Percentiles rank a stretch among this genome's conserved stretches.
phyloP scores from a whole-genome alignment of 1,140 invertebrate genomes.

The Zophobas atratus region DNA sequence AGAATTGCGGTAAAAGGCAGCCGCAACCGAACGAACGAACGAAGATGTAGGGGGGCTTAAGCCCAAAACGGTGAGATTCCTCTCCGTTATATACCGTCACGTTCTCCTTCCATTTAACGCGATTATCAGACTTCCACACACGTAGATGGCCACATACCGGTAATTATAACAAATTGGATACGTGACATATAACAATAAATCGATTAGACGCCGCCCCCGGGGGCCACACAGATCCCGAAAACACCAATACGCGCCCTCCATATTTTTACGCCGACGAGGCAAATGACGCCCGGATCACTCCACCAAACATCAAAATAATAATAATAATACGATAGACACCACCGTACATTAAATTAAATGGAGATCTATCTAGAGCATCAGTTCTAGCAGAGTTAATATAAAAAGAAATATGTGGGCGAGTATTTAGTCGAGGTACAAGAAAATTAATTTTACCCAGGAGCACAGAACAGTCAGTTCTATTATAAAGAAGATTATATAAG shows the following conservation, averaged over 20 bases:
- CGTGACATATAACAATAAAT: slow-evolving; percentile 33
- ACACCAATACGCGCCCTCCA: not conserved
- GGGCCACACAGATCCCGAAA: not conserved
- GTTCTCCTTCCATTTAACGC: slow-evolving; percentile 15
- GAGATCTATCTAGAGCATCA: too few relatives aligned
- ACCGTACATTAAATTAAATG: too few relatives aligned
- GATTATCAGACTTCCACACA: slow-evolving; percentile 11
- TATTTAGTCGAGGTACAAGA: too few relatives aligned
- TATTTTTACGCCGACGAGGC: too few relatives aligned
- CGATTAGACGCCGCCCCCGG: slow-evolving; percentile 22
- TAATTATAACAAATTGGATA: slow-evolving; percentile 41
- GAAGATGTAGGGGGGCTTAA: slow-evolving; percentile 7
- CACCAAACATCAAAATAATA: too few relatives aligned
- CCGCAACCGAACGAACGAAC: not conserved
- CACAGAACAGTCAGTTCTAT: too few relatives aligned
- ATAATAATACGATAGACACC: too few relatives aligned
- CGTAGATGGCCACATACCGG: slow-evolving; percentile 23
- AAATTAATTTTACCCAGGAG: too few relatives aligned
- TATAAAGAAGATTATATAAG: too few relatives aligned
- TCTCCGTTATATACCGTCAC: slow-evolving; percentile 20
- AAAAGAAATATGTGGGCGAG: too few relatives aligned
- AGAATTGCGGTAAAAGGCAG: slow-evolving; percentile 16
- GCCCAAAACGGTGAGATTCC: slow-evolving; percentile 26
- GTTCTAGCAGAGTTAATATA: too few relatives aligned
- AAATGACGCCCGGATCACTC: too few relatives aligned